phyloP scores from a whole-genome alignment of 1,140 invertebrate species.

The Kradibia gibbosae region DNA sequence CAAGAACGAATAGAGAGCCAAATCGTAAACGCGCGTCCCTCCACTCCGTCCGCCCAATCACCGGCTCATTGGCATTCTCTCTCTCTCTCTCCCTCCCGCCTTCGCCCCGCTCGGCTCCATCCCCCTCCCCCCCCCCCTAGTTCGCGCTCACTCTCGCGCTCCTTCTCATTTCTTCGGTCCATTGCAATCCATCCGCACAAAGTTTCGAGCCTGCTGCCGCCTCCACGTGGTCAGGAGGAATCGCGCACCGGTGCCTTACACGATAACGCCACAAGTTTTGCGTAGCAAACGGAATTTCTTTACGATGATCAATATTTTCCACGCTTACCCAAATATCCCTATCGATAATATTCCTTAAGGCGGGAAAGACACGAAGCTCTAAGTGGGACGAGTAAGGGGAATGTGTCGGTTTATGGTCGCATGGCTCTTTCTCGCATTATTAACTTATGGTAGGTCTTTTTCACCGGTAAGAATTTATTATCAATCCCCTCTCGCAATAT shows the following conservation, averaged over 20 bases:
- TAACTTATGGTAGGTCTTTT: too few species aligned
- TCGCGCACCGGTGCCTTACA: too few species aligned
- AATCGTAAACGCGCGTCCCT: conserved; percentile 50
- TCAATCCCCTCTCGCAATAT: too few species aligned
- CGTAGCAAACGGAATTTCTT: too few species aligned
- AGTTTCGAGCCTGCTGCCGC: background rate
- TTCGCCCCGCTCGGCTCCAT: background rate
- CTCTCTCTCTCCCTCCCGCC: conserved; percentile 21
- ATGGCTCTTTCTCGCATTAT: background rate
- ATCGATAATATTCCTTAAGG: background rate
- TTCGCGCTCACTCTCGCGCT: background rate
- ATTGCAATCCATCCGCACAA: background rate
- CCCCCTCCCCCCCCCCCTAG: background rate
- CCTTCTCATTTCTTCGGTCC: conserved; percentile 2
- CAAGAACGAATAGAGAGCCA: conserved; percentile 44
- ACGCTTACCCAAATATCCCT: background rate
- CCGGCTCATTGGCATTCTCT: conserved; percentile 34
- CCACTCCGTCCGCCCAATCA: conserved; percentile 37
- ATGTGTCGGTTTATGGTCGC: background rate
- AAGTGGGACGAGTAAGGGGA: background rate
- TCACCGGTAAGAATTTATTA: too few species aligned
- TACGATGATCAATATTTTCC: background rate
- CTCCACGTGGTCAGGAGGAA: too few species aligned
- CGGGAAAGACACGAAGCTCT: background rate
- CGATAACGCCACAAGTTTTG: too few species aligned